Conservation (phyloP, 2,797 vertebrate genomes). For the Microchirus variegatus region DNA sequence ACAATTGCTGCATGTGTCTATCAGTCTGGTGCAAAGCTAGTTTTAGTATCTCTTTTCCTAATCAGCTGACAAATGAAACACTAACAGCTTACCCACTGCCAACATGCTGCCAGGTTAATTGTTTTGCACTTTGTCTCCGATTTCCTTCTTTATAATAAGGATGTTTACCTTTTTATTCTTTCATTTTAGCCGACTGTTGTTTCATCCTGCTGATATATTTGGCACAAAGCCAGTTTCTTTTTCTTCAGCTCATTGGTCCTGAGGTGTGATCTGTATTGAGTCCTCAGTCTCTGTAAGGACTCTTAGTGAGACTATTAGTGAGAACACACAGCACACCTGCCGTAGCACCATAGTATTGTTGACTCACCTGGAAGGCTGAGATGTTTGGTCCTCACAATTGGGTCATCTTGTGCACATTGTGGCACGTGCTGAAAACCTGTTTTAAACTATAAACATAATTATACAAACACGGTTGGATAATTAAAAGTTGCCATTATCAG, state of each 20-base stretch:
- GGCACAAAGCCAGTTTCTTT: not conserved
- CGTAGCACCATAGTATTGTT: too few relatives aligned
- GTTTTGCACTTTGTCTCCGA: not conserved
- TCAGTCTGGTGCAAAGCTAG: too few relatives aligned
- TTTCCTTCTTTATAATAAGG: not conserved
- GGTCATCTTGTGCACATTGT: too few relatives aligned
- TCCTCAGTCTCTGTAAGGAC: not conserved
- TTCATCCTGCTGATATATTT: not conserved
- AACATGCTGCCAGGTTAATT: not conserved
- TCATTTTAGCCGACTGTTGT: not conserved
- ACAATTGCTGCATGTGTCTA: too few relatives aligned
- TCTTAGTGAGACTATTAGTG: not conserved
- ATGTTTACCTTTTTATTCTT: not conserved
- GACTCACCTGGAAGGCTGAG: too few relatives aligned
- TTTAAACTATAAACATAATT: too few relatives aligned
- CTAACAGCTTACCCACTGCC: not conserved
- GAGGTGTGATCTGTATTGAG: not conserved
- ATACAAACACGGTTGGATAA: too few relatives aligned
- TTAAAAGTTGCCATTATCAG: too few relatives aligned
- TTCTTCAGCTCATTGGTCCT: not conserved
- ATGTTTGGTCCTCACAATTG: too few relatives aligned
- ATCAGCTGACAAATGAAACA: conserved; percentile 1
- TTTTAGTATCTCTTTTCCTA: too few relatives aligned
- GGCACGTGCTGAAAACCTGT: too few relatives aligned
- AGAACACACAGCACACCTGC: not conserved